Percentiles rank a stretch among this genome's conserved stretches.
These are phyloP conservation scores for Microcebus lehilahytsara DNA, from an alignment of 2,113 vertebrate genomes.

Conservation along the genomic window DNA sequence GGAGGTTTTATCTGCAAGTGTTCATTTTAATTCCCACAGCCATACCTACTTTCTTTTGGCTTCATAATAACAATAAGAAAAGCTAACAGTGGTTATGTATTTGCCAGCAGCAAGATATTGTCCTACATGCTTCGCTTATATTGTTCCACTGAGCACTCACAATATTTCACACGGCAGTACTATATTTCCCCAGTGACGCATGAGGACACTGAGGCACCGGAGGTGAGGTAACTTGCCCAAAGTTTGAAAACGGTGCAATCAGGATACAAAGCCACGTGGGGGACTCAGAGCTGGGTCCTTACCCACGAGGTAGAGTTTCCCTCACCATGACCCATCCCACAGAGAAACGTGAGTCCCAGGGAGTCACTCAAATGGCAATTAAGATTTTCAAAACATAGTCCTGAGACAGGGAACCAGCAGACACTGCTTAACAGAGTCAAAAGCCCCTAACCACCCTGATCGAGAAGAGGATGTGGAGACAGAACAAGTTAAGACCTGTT, in stretches of 20 bases:
- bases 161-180: not conserved
- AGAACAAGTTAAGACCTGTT: no score
- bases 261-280: not conserved
- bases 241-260: not conserved
- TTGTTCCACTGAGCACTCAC: not conserved
- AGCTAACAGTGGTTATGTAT: not conserved
- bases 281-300: not conserved
- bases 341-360: not conserved
- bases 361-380: not conserved
- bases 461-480: no score
- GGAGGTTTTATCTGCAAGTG: not conserved
- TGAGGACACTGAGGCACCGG: not conserved
- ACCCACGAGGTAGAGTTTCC: rapidly evolving
- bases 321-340: not conserved
- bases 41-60: not conserved
- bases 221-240: not conserved
- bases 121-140: not conserved
- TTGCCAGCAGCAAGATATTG: not conserved
- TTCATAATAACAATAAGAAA: not conserved
- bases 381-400: not conserved
- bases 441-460: no score
- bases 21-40: not conserved
- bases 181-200: not conserved
- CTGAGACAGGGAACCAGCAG: no score
- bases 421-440: no score